phyloP scores from a whole-genome alignment of 1,140 invertebrate species.

The Paralvinella palmiformis region DNA sequence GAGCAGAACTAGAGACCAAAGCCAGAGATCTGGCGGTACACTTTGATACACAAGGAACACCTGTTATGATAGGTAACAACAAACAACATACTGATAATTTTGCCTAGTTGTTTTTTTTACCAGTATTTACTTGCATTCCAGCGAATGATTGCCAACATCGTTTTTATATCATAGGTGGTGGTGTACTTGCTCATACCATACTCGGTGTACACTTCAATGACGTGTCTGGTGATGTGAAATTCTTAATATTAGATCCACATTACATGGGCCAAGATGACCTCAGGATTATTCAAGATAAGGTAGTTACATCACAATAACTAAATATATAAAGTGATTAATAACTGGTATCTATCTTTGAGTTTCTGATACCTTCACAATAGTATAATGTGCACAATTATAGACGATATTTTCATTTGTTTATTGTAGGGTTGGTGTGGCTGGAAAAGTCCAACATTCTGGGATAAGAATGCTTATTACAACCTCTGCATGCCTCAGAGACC shows the following conservation, averaged over 20 bases:
- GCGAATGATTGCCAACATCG: no score
- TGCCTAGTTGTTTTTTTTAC: background rate
- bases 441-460: constrained; percentile 87
- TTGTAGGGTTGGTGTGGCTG: constrained; percentile 88
- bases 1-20: constrained; percentile 73
- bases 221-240: constrained; percentile 68
- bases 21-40: constrained; percentile 78
- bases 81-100: no score
- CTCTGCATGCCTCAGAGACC: constrained; percentile 76
- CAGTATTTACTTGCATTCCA: background rate
- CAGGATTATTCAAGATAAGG: constrained; percentile 52
- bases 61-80: constrained; percentile 80
- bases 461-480: constrained; percentile 88
- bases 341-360: no score
- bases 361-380: no score
- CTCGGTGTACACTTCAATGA: constrained; percentile 85
- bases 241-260: constrained; percentile 95
- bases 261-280: constrained; percentile 65
- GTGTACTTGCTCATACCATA: constrained; percentile 95
- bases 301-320: constrained; percentile 22
- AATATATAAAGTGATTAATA: no score
- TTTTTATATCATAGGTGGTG: constrained; percentile 67
- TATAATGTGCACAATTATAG: no score
- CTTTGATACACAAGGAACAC: constrained; percentile 88
- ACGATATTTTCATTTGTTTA: constrained; percentile 11